These are phyloP conservation scores for Lucifuga dentata DNA, from an alignment of 2,113 vertebrate species.

Conservation along the genomic window DNA sequence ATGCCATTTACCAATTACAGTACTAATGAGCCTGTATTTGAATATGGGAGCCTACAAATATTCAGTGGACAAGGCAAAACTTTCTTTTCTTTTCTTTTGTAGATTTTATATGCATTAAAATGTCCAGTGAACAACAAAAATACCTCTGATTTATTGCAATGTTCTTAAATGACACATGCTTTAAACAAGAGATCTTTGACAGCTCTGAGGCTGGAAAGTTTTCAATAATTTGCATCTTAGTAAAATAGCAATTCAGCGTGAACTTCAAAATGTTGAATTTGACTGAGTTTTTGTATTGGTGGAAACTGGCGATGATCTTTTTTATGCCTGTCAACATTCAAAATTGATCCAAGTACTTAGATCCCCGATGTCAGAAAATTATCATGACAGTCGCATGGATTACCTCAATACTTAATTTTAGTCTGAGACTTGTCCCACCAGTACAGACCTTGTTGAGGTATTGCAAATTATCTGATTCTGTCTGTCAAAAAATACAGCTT, in stretches of 20 bases:
- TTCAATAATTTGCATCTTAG: too few relatives aligned
- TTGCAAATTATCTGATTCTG: neutral
- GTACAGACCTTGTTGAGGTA: neutral
- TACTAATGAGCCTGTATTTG: neutral
- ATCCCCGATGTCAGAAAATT: neutral
- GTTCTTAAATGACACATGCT: neutral
- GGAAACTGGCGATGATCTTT: too few relatives aligned
- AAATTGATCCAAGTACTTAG: neutral
- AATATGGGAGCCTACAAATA: conserved; percentile 2
- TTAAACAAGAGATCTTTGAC: neutral
- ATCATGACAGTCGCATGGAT: neutral
- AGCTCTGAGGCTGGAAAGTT: too few relatives aligned
- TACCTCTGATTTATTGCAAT: neutral
- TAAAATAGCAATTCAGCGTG: too few relatives aligned
- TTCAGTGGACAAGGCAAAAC: neutral
- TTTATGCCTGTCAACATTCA: too few relatives aligned
- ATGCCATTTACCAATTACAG: conserved; percentile 3
- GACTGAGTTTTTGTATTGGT: too few relatives aligned
- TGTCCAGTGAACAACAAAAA: neutral
- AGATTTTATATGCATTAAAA: conserved; percentile 2
- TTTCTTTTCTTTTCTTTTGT: neutral
- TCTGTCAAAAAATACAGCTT: neutral
- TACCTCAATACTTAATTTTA: neutral
- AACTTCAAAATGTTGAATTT: too few relatives aligned
- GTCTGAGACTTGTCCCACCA: neutral